Percentiles rank a stretch among this genome's conserved stretches.
Evolutionary conservation across 2,113 vertebrate species (phyloP).

Genomic region (Pyrgilauda ruficollis): DNA sequence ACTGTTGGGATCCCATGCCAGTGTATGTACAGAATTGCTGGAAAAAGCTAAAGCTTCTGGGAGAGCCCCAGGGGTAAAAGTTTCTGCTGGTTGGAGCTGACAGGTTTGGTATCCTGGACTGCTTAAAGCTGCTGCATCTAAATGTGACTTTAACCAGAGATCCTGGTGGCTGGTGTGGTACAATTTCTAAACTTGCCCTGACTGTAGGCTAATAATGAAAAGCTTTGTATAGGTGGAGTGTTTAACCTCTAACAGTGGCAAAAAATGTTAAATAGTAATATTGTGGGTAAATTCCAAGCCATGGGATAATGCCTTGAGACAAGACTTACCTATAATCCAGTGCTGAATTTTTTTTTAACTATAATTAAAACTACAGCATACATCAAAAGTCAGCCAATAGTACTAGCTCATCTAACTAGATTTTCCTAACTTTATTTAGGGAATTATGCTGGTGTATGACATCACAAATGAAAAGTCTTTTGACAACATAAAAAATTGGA

Average conservation of each 20-base stretch:
- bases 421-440: constrained; percentile 71
- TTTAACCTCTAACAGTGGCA: not conserved
- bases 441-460: constrained; percentile 97
- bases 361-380: not conserved
- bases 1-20: not conserved
- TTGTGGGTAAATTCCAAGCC: not conserved
- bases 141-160: not conserved
- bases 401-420: not conserved
- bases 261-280: not conserved
- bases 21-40: not conserved
- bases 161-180: not conserved
- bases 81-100: not conserved
- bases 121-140: not conserved
- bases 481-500: constrained; percentile 99
- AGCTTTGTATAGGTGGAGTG: not conserved
- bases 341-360: not conserved
- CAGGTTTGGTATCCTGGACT: not conserved
- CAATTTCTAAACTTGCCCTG: not conserved
- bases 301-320: not conserved
- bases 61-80: not conserved
- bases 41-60: not conserved
- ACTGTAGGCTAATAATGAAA: not conserved
- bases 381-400: not conserved
- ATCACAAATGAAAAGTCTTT: constrained; percentile 98
- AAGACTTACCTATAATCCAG: not conserved